These are phyloP conservation scores for Scartelaos histophorus DNA, from an alignment of 2,113 vertebrate species.

Conservation along the genomic window DNA sequence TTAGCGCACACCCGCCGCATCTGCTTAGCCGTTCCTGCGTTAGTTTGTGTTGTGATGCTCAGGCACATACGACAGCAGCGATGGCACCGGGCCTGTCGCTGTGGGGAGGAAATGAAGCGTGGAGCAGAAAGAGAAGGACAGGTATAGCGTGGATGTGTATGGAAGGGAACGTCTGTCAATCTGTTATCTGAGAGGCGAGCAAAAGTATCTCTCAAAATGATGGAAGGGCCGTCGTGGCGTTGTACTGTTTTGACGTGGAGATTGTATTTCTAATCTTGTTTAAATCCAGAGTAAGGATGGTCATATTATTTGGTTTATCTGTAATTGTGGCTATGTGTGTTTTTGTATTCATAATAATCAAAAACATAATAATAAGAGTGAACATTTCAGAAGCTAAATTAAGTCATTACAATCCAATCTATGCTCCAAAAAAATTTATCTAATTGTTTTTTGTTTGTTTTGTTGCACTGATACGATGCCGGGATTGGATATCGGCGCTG, in stretches of 20 bases:
- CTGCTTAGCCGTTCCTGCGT: conserved; percentile 28
- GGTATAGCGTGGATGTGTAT: background rate
- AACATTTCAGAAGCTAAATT: no score
- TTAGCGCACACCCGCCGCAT: conserved; percentile 46
- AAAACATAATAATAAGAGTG: no score
- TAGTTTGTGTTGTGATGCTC: conserved; percentile 40
- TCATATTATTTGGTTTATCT: background rate
- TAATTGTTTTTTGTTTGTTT: no score
- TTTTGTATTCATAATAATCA: no score
- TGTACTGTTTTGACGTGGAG: background rate
- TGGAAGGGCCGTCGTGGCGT: background rate
- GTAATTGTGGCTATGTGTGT: no score
- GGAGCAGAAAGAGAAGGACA: background rate
- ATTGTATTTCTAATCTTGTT: background rate
- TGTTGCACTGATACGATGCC: no score
- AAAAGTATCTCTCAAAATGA: background rate
- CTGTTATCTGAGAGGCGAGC: background rate
- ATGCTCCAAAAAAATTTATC: no score
- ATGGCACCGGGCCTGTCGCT: conserved; percentile 23
- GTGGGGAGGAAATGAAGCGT: conserved; percentile 26
- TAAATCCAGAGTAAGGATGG: background rate
- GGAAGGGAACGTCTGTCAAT: background rate
- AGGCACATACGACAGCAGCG: conserved; percentile 20
- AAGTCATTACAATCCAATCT: no score
- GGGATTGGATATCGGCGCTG: no score